Base-by-base conservation (phyloP, 1,140 invertebrate genomes). In the Rhynchophorus ferrugineus region DNA sequence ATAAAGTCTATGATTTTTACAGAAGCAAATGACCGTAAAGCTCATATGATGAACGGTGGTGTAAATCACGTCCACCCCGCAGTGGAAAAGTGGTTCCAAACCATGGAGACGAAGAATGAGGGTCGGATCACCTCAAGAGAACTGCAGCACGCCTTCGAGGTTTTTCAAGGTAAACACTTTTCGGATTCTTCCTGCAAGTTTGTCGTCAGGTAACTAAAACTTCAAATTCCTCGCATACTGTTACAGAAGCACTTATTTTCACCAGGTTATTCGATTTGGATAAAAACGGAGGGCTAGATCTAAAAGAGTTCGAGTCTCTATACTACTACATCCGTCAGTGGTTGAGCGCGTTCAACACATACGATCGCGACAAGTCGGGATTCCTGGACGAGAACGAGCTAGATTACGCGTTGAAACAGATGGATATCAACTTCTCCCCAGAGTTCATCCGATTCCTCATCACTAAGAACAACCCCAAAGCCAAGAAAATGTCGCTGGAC, bases 241-340 rank as follows among this genome's bases (percentile, higher is more conserved):
- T n/a, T n/a, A n/a, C n/a, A n/a, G n/a, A n/a, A n/a, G n/a, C n/a
- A n/a, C n/a, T 44, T 19, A 5, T 44, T 8, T 22, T 19, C 18
- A 63, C 60, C 9, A 56, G 64, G 33, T 44, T 66, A 3, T 66
- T 68, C 44, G 65, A 67, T 54, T 54, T 68, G 19, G 64, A 68
- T 53, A 59, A 61, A 56, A 65, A 64, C 46, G 66, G 66, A 21
- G 66, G 66, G 1, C 41, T 68, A 13, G 63, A 68, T 38, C 52
- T 68, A 6, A 63, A 62, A 43, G 64, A 66, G 48, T 67, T 66
- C 46, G 64, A 68, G 49, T 50, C 58, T 14, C 47, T 68, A 1
- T 66, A 65, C 47, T 61, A 61, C 49, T 62, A 60, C 35, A 60
- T 66, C 3, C 65, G 66, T 49, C 58, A 66, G 42, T 68, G 64